phyloP scores from a whole-genome alignment of 2,797 vertebrate genomes.

The Gymnopithys bicolor region DNA sequence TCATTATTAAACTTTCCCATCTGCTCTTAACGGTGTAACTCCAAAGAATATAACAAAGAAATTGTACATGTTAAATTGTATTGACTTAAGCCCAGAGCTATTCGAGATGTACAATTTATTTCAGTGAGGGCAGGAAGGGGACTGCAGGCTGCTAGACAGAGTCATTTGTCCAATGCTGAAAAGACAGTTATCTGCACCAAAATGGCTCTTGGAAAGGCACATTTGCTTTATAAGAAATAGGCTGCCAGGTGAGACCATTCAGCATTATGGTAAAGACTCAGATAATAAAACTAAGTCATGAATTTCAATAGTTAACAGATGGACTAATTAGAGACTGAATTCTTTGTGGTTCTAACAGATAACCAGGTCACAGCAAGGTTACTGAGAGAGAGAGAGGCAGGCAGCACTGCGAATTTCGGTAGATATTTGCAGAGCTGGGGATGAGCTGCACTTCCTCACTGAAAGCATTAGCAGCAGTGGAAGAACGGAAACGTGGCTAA shows the following conservation, averaged over 20 bases:
- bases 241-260: constrained; percentile 64
- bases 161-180: constrained; percentile 57
- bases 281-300: constrained; percentile 59
- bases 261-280: constrained; percentile 49
- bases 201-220: constrained; percentile 58
- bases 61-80: constrained; percentile 59
- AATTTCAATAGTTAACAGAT: constrained; percentile 72
- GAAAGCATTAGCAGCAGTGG: background rate
- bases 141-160: constrained; percentile 48
- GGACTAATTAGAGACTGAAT: constrained; percentile 67
- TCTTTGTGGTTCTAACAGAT: constrained; percentile 65
- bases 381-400: constrained; percentile 14
- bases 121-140: constrained; percentile 50
- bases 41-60: constrained; percentile 53
- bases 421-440: constrained; percentile 25
- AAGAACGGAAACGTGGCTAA: background rate
- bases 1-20: constrained; percentile 64
- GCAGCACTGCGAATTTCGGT: constrained; percentile 16
- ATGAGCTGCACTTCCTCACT: constrained; percentile 31
- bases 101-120: constrained; percentile 58
- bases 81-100: constrained; percentile 63
- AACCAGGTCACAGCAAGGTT: constrained; percentile 69
- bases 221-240: constrained; percentile 60
- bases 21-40: constrained; percentile 17
- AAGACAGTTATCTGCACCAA: constrained; percentile 63